A percentile compares a stretch with the other conserved stretches of the same genome.
phyloP scores from a whole-genome alignment of 92 coral and sea anemone genomes.

The Blastomussa wellsi region DNA sequence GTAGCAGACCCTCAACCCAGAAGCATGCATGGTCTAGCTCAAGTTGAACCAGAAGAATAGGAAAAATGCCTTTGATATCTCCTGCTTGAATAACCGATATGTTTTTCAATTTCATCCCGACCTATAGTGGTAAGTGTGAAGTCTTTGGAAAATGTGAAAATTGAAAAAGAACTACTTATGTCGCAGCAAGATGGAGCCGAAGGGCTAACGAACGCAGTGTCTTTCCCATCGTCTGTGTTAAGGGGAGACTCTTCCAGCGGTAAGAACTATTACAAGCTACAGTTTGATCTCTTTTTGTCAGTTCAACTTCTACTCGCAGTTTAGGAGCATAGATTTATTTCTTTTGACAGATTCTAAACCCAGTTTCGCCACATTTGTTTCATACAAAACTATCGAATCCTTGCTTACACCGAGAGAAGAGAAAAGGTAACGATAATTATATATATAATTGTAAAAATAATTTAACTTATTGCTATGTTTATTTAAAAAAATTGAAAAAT shows the following conservation, averaged over 20 bases:
- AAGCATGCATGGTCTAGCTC: too few relatives aligned
- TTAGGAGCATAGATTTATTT: too few relatives aligned
- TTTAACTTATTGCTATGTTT: too few relatives aligned
- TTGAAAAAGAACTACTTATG: conserved; percentile 19
- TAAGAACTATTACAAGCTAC: background rate
- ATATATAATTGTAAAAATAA: background rate
- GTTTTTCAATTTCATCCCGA: background rate
- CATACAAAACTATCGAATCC: conserved; percentile 62
- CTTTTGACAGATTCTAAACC: conserved; percentile 51
- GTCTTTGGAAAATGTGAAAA: conserved; percentile 23
- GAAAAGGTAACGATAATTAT: conserved; percentile 19
- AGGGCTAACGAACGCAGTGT: conserved; percentile 23
- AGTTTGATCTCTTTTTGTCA: too few relatives aligned
- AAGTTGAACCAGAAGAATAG: background rate
- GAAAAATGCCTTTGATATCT: background rate
- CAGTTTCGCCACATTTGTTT: conserved; percentile 67
- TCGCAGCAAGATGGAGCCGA: conserved; percentile 8
- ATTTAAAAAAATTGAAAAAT: too few relatives aligned
- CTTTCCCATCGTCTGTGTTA: conserved; percentile 60
- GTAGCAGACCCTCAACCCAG: too few relatives aligned
- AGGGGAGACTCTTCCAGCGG: conserved; percentile 7
- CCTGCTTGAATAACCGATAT: background rate
- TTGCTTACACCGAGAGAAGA: conserved; percentile 58
- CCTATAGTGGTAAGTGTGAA: conserved; percentile 47
- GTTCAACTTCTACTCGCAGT: too few relatives aligned